A percentile compares a stretch with the other conserved stretches of the same genome.
These are phyloP conservation scores for Callimorpha dominula DNA, from an alignment of 2,888 invertebrate genomes.

Conservation along the genomic window DNA sequence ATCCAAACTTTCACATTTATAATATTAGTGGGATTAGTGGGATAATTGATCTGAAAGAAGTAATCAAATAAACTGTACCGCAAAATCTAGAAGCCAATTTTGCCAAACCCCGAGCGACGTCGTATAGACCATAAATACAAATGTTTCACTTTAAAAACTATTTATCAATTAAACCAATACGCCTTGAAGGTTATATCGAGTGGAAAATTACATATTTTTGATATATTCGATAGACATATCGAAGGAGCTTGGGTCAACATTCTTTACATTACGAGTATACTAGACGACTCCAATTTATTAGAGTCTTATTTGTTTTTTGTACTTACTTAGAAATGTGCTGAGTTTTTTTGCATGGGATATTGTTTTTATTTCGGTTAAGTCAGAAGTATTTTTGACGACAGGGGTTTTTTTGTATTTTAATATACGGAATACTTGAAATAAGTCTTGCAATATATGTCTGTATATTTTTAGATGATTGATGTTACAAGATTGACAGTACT, in stretches of 20 bases:
- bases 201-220: slow-evolving; percentile 20
- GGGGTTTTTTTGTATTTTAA: not conserved
- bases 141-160: slow-evolving; percentile 11
- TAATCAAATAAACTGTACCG: not conserved
- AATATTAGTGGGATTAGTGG: too few species aligned
- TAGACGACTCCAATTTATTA: not conserved
- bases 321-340: not conserved
- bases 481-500: not conserved
- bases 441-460: not conserved
- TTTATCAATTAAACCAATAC: slow-evolving; percentile 21
- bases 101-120: not conserved
- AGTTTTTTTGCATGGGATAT: not conserved
- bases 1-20: too few species aligned
- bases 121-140: slow-evolving; percentile 9
- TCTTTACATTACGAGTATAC: slow-evolving; percentile 14
- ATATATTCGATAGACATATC: slow-evolving; percentile 20
- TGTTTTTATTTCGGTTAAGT: not conserved
- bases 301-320: not conserved
- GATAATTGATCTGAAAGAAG: not conserved
- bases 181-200: slow-evolving; percentile 13
- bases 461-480: not conserved
- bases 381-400: not conserved
- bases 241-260: slow-evolving; percentile 17
- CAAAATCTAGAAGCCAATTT: not conserved
- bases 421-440: not conserved